Conservation (phyloP, 2,797 vertebrate species). For the Cichlasoma orientale region DNA sequence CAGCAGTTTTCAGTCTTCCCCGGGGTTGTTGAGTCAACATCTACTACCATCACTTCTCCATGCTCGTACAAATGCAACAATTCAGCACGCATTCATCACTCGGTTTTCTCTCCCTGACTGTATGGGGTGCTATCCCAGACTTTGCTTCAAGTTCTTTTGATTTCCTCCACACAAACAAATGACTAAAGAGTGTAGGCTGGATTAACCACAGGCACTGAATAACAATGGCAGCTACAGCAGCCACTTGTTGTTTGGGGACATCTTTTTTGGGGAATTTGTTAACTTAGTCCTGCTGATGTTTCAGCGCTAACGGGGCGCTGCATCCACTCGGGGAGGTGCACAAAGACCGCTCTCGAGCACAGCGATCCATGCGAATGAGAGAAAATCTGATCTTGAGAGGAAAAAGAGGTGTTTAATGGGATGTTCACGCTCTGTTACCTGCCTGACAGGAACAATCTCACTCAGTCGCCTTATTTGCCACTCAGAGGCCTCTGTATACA, state of each 20-base stretch:
- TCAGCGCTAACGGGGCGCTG: background rate
- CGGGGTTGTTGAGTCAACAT: conserved; percentile 56
- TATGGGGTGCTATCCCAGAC: conserved; percentile 18
- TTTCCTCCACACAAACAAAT: conserved; percentile 7
- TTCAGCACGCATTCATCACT: conserved; percentile 45
- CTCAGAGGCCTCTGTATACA: conserved; percentile 53
- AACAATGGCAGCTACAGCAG: background rate
- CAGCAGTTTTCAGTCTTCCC: conserved; percentile 47
- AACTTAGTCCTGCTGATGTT: conserved; percentile 15
- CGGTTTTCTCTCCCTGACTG: conserved; percentile 13
- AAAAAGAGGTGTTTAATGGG: conserved; percentile 68
- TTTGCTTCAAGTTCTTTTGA: conserved; percentile 3
- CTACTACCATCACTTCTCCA: conserved; percentile 50
- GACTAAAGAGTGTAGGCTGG: conserved; percentile 11
- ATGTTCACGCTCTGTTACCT: conserved; percentile 72
- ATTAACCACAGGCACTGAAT: conserved; percentile 15
- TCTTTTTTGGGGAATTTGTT: conserved; percentile 21
- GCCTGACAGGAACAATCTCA: conserved; percentile 65
- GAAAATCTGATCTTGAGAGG: conserved; percentile 37
- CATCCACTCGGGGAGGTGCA: conserved; percentile 13
- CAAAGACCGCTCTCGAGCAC: conserved; percentile 22
- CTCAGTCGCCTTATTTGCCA: conserved; percentile 73
- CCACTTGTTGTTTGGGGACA: conserved; percentile 9
- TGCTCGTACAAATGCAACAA: conserved; percentile 32
- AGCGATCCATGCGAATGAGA: conserved; percentile 51